A percentile compares a stretch with the other conserved stretches of the same genome.
phyloP scores from a whole-genome alignment of 2,113 vertebrate genomes.

The Phalacrocorax pelagicus region DNA sequence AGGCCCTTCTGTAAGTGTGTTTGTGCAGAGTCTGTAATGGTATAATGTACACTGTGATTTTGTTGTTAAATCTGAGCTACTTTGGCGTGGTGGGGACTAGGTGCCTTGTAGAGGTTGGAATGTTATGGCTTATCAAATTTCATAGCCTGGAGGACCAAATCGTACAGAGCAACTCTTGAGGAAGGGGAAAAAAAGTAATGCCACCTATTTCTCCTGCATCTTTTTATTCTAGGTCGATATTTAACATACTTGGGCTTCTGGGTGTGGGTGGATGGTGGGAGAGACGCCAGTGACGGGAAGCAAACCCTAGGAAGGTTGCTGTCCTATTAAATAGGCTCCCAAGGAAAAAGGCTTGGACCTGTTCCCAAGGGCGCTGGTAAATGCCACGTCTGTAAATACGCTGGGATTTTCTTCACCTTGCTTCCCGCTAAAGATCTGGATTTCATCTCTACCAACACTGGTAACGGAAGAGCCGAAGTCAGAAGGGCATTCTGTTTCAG shows the following conservation, averaged over 20 bases:
- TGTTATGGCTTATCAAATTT: conserved; percentile 6
- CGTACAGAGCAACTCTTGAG: neutral
- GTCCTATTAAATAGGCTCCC: neutral
- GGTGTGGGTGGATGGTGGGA: neutral
- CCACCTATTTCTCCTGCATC: neutral
- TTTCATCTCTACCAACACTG: neutral
- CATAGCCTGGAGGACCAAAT: neutral
- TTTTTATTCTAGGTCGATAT: neutral
- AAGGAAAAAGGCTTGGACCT: neutral
- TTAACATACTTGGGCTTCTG: neutral
- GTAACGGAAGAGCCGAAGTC: neutral
- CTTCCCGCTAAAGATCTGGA: neutral
- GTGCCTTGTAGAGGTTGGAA: neutral
- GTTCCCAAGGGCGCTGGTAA: neutral
- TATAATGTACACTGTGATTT: neutral
- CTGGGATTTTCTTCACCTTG: neutral
- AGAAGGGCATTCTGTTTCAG: neutral
- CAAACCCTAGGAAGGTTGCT: neutral
- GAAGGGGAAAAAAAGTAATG: neutral
- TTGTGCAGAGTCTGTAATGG: neutral
- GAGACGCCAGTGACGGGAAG: neutral
- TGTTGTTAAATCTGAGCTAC: neutral
- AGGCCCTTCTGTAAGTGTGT: neutral
- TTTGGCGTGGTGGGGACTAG: neutral
- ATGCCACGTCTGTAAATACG: neutral